phyloP scores from a whole-genome alignment of 2,888 invertebrate species.

The Drosophila antonietae region DNA sequence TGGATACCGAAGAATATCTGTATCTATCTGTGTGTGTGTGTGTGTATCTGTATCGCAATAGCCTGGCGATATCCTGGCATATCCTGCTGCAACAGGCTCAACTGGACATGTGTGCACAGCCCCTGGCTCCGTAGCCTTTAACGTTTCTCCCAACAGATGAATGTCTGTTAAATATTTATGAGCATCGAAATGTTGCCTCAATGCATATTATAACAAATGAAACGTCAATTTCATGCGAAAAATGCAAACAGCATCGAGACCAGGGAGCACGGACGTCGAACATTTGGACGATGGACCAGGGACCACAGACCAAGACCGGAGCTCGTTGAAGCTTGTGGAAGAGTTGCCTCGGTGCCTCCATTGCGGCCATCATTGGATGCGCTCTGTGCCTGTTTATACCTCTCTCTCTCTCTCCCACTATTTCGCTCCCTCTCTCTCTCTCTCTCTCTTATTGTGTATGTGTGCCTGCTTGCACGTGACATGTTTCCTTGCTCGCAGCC shows the following conservation, averaged over 20 bases:
- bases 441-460: constrained; percentile 1
- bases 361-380: constrained; percentile 22
- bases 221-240: constrained; percentile 76
- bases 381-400: background rate
- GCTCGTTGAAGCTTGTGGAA: constrained; percentile 21
- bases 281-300: background rate
- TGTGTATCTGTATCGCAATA: constrained; percentile 38
- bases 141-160: constrained; percentile 67
- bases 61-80: constrained; percentile 34
- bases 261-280: constrained; percentile 1
- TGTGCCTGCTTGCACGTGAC: constrained; percentile 48
- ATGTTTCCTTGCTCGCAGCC: constrained; percentile 46
- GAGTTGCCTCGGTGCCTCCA: constrained; percentile 26
- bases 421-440: background rate
- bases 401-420: background rate
- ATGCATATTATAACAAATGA: constrained; percentile 78
- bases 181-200: constrained; percentile 78
- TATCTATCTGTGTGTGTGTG: background rate
- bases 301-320: constrained; percentile 13
- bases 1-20: background rate
- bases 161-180: constrained; percentile 78
- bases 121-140: constrained; percentile 35
- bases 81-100: constrained; percentile 41
- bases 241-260: constrained; percentile 54
- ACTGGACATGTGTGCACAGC: background rate